Base-by-base conservation (phyloP, 2,888 invertebrate genomes). In the Theretra japonica region DNA sequence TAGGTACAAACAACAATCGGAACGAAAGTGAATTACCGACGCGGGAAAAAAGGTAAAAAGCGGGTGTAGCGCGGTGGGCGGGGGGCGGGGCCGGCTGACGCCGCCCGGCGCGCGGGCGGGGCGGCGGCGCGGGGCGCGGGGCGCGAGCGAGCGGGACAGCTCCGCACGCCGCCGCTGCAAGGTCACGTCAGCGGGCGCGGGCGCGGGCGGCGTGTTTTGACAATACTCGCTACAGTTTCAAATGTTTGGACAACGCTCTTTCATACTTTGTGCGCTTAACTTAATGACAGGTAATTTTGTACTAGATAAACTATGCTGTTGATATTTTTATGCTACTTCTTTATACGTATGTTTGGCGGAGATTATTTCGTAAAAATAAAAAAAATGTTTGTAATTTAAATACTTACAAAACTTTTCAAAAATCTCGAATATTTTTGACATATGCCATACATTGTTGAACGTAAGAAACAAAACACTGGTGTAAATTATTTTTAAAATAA, bases 31-130 rank as follows among this genome's bases (percentile, higher is more conserved):
- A 89, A 87, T 88, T 85, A 87, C 75, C 79, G 74, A 71, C 85
- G 87, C 87, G 88, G 87, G 87, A 86, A 87, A 86, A 86, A 88
- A 87, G 90, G 89, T 87, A 89, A 87, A 86, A 88, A 86, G 85
- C 87, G 86, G 88, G 88, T 81, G 87, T 65, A 65, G 85, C 77
- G 88, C 82, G 88, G 89, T 88, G 88, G 91, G 92, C 91, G 93
- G 92, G 89, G 91, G 92, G 92, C 90, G 92, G 90, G 83, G 89
- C 88, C 80, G 41, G 68, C 73, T 74, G 83, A 74, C 86, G 75
- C 88, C 89, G 87, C 89, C 88, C 85, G 79, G 76, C 73, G 84
- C 80, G 62, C 85, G 89, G 79, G 90, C 88, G 86, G 80, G 86
- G 84, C 71, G 78, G 72, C 75, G 77, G 75, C 76, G 73, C 48